A percentile compares a stretch with the other conserved stretches of the same genome.
Conservation (phyloP, 2,888 invertebrate species). For the Parnassius orleans region DNA sequence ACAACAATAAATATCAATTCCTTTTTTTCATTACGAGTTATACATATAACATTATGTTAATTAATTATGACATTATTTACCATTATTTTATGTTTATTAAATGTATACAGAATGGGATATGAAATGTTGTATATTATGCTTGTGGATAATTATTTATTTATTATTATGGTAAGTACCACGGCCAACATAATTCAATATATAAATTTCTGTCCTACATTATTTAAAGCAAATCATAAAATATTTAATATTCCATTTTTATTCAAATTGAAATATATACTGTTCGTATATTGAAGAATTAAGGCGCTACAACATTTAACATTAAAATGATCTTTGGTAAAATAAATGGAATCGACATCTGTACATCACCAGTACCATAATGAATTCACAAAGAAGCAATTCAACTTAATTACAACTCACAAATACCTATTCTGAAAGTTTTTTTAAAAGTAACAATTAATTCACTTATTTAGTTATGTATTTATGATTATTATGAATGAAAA, state of each 20-base stretch:
- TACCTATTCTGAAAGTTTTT: neutral
- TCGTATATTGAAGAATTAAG: neutral
- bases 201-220: neutral
- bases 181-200: constrained; percentile 21
- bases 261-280: neutral
- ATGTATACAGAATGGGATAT: constrained; percentile 22
- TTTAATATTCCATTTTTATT: too few relatives aligned
- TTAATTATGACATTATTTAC: constrained; percentile 21
- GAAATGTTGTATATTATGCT: constrained; percentile 4
- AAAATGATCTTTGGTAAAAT: constrained; percentile 26
- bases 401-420: constrained; percentile 10
- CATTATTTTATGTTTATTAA: constrained; percentile 2
- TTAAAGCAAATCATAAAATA: too few relatives aligned
- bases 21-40: constrained; percentile 47
- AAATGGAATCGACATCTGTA: constrained; percentile 7
- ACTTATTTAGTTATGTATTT: constrained; percentile 6
- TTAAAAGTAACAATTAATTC: constrained; percentile 6
- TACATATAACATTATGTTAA: constrained; percentile 31
- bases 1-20: constrained; percentile 54
- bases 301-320: constrained; percentile 7
- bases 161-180: constrained; percentile 31
- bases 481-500: constrained; percentile 24
- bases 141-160: constrained; percentile 11
- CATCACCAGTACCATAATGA: neutral
- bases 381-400: neutral